Percentiles rank a stretch among this genome's conserved stretches.
Evolutionary conservation across 2,888 invertebrate genomes (phyloP).

Genomic region (Nezara viridula): DNA sequence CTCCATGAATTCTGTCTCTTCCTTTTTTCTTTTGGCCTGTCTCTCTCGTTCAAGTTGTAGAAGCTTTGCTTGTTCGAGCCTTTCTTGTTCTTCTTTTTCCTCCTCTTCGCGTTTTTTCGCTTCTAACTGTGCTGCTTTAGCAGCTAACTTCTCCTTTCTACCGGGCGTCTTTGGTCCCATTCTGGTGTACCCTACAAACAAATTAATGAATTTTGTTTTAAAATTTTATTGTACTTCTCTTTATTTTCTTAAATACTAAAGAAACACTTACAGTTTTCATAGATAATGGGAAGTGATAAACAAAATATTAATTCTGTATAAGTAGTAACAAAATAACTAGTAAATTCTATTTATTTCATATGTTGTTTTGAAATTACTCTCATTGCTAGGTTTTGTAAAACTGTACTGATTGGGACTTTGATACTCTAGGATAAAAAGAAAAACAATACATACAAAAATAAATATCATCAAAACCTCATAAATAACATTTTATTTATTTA

Average conservation of each 20-base stretch:
- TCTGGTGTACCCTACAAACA: not conserved
- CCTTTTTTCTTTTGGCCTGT: conserved; percentile 63
- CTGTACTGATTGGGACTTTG: no score
- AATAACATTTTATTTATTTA: no score
- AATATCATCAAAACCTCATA: no score
- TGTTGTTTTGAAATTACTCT: no score
- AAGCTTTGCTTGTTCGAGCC: conserved; percentile 65
- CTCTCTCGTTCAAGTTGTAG: conserved; percentile 63
- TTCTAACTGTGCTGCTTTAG: conserved; percentile 56
- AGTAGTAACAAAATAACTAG: no score
- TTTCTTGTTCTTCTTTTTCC: conserved; percentile 70
- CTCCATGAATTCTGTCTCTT: conserved; percentile 64
- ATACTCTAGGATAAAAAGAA: no score
- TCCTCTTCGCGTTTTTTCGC: conserved; percentile 56
- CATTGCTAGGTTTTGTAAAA: no score
- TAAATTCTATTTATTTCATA: no score
- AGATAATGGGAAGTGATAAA: no score
- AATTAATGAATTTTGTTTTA: not conserved
- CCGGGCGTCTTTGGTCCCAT: conserved; percentile 56
- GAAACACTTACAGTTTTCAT: no score
- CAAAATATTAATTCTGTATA: no score
- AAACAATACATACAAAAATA: no score
- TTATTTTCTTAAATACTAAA: not conserved
- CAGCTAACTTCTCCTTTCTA: conserved; percentile 53
- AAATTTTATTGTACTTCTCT: not conserved